Base-by-base conservation (phyloP, 2,113 vertebrate species). In the Struthidea cinerea region DNA sequence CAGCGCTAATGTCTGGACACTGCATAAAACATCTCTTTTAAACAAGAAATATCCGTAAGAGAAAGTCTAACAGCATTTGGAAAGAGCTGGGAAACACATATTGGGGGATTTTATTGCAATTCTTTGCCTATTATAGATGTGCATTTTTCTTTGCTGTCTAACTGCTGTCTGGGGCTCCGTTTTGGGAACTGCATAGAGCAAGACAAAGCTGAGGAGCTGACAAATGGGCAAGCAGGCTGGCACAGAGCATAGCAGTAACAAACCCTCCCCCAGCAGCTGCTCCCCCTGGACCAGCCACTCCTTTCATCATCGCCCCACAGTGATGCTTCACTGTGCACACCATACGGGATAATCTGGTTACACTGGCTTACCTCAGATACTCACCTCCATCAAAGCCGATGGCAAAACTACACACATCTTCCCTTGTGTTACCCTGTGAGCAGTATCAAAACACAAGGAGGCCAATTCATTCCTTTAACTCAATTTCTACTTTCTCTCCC, bases 171-270 rank as follows among this genome's bases (percentile, higher is more conserved):
- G 57, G 33, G 56, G 49, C 18, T 71, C 39, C 0, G 0, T 41
- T 71, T 37, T 67, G 33, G 35, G 50, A 93, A 24, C 37, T 65
- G 55, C 24, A 35, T 0, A 19, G n/a, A 49, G 46, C 41, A 77
- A 84, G 64, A 52, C 37, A 74, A 92, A 41, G 21, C 60, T 33
- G 24, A 78, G 55, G 21, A 61, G 50, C 41, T 80, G 44, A 60
- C 24, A 70, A 81, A 60, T 1, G 4, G 52, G 35, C 28, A 56
- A 46, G 35, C 8, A 69, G 55, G 24, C 41, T 79, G 56, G 16
- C 32, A 47, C 52, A n/a, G 13, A 1, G 1, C 1, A 0, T 2
- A 50, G 41, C 52, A 86, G 16, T 22, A 83, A 71, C 3, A 2
- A 35, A 55, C 17, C 26, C 32, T 65, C 17, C 16, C 11, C 30